Percentiles rank a stretch among this genome's conserved stretches.
Conservation (phyloP, 2,113 vertebrate species). For the Eclectus roratus region DNA sequence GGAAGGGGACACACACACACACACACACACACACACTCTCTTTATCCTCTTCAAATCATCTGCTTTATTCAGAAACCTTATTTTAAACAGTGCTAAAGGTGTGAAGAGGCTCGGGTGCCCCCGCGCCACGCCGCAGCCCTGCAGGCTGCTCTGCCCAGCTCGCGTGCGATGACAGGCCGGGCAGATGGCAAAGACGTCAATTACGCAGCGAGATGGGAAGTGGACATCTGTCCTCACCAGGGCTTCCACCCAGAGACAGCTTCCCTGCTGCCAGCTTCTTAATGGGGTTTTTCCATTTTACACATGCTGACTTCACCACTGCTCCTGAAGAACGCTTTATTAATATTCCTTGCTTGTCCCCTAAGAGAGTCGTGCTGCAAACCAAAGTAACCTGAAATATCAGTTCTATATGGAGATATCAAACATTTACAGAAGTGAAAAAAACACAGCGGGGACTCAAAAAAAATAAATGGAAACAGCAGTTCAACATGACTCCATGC, state of each 20-base stretch:
- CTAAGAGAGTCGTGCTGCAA: background rate
- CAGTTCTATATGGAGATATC: background rate
- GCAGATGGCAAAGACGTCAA: background rate
- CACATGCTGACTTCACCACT: background rate
- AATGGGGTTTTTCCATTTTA: background rate
- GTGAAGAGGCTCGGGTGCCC: background rate
- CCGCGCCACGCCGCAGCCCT: background rate
- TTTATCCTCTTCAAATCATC: background rate
- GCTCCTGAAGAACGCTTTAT: background rate
- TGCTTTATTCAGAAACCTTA: background rate
- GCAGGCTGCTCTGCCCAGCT: background rate
- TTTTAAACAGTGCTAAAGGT: background rate
- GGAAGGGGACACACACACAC: background rate
- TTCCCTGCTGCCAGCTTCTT: background rate
- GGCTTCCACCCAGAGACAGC: background rate
- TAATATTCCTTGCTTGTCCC: background rate
- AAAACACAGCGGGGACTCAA: background rate
- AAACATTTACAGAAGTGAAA: background rate
- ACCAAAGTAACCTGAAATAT: background rate
- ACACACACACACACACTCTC: too few species aligned
- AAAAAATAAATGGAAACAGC: background rate
- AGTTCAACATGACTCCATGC: background rate
- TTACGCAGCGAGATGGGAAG: background rate
- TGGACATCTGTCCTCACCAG: constrained; percentile 12
- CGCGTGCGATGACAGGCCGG: fast-evolving